phyloP scores from a whole-genome alignment of 2,797 vertebrate species.

The Distichodus sexfasciatus region DNA sequence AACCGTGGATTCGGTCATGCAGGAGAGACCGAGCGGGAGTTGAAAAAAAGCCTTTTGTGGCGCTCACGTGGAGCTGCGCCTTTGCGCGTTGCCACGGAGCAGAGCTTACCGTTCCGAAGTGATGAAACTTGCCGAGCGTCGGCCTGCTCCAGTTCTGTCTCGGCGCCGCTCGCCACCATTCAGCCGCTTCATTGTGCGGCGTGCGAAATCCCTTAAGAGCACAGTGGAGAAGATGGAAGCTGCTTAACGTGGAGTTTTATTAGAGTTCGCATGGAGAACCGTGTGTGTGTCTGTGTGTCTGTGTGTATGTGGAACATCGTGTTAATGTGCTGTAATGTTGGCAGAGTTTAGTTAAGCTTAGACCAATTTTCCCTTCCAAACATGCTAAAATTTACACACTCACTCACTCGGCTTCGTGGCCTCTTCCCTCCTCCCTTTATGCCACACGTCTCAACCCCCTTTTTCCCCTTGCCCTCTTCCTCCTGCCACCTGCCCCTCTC shows the following conservation, averaged over 20 bases:
- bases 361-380: conserved; percentile 92
- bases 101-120: conserved; percentile 58
- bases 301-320: conserved; percentile 90
- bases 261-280: conserved; percentile 14
- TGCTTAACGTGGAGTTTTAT: conserved; percentile 27
- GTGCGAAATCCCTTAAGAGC: conserved; percentile 43
- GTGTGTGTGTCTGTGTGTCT: conserved; percentile 54
- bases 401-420: too few relatives aligned
- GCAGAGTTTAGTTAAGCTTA: conserved; percentile 97
- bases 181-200: conserved; percentile 30
- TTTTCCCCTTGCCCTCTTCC: too few relatives aligned
- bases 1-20: conserved; percentile 3
- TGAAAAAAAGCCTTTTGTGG: conserved; percentile 53
- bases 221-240: conserved; percentile 31
- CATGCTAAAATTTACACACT: conserved; percentile 79
- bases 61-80: conserved; percentile 45
- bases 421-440: too few relatives aligned
- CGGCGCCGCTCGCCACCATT: conserved; percentile 44
- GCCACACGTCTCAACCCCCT: too few relatives aligned
- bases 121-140: conserved; percentile 74
- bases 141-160: conserved; percentile 75
- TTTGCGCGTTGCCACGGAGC: conserved; percentile 19
- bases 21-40: conserved; percentile 45
- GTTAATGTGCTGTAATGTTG: conserved; percentile 91
- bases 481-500: background rate